Evolutionary conservation across 2,113 vertebrate species (phyloP).

Genomic region (Naja naja): DNA sequence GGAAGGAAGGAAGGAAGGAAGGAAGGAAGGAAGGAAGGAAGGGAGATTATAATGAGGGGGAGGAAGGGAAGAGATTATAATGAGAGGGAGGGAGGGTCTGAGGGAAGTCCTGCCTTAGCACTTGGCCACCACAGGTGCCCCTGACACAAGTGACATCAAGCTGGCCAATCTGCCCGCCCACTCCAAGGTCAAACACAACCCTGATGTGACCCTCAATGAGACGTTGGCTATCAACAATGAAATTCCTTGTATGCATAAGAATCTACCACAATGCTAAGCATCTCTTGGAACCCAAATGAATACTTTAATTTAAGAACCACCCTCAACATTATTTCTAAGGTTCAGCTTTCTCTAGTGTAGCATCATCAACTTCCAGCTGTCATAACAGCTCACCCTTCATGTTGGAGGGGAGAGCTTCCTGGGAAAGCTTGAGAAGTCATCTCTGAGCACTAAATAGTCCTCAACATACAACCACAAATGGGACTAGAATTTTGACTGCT

Average conservation of each 20-base stretch:
- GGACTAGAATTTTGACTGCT: not conserved
- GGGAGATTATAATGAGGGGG: too few species aligned
- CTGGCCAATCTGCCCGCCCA: accelerated
- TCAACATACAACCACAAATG: not conserved
- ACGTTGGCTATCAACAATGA: too few species aligned
- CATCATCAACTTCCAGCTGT: not conserved
- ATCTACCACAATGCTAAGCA: too few species aligned
- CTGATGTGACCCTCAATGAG: too few species aligned
- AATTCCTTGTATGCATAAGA: too few species aligned
- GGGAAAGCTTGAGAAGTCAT: not conserved
- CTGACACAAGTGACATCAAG: accelerated
- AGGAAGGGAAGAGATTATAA: too few species aligned
- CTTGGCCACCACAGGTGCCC: too few species aligned
- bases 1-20: too few species aligned
- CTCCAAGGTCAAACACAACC: too few species aligned
- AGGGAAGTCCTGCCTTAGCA: too few species aligned
- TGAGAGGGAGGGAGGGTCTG: too few species aligned
- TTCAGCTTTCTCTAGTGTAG: not conserved
- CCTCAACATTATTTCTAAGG: not conserved
- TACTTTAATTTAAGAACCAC: not conserved
- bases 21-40: too few species aligned
- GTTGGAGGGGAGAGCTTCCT: not conserved
- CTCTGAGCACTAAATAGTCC: not conserved
- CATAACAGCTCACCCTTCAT: not conserved
- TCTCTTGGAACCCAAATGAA: not conserved